These are phyloP conservation scores for Bos javanicus DNA, from an alignment of 2,113 vertebrate genomes.

Conservation along the genomic window DNA sequence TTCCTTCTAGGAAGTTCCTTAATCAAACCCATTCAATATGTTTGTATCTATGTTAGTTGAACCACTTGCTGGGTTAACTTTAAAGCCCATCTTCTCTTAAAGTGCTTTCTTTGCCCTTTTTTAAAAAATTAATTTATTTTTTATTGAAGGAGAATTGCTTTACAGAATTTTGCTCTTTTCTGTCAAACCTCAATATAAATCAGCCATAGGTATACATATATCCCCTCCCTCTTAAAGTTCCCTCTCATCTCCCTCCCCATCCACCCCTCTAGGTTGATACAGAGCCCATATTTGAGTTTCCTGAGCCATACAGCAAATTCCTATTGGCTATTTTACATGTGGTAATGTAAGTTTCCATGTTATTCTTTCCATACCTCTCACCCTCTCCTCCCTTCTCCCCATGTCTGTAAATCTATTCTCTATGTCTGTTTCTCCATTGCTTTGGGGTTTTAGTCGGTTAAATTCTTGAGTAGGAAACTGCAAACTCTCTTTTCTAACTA, in stretches of 20 bases:
- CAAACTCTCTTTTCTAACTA: not conserved
- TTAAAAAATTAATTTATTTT: not conserved
- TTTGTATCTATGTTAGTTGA: not conserved
- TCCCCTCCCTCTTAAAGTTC: not conserved
- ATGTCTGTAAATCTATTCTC: not conserved
- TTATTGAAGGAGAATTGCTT: not conserved
- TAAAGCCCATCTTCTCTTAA: not conserved
- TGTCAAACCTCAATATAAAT: not conserved
- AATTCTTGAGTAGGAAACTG: not conserved
- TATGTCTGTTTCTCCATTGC: not conserved
- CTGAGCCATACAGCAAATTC: not conserved
- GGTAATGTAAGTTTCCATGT: not conserved
- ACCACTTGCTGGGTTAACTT: not conserved
- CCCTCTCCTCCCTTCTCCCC: not conserved
- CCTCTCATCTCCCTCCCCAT: not conserved
- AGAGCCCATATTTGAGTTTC: not conserved
- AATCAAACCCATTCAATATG: not conserved
- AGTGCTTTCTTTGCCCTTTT: constrained; percentile 21
- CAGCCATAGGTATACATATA: not conserved
- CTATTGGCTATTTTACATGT: not conserved
- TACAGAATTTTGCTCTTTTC: not conserved
- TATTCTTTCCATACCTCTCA: not conserved
- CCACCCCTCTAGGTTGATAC: not conserved
- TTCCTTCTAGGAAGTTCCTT: constrained; percentile 44
- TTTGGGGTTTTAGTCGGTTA: not conserved